These are phyloP conservation scores for Artibeus jamaicensis DNA, from an alignment of 2,797 vertebrate genomes.

Conservation along the genomic window DNA sequence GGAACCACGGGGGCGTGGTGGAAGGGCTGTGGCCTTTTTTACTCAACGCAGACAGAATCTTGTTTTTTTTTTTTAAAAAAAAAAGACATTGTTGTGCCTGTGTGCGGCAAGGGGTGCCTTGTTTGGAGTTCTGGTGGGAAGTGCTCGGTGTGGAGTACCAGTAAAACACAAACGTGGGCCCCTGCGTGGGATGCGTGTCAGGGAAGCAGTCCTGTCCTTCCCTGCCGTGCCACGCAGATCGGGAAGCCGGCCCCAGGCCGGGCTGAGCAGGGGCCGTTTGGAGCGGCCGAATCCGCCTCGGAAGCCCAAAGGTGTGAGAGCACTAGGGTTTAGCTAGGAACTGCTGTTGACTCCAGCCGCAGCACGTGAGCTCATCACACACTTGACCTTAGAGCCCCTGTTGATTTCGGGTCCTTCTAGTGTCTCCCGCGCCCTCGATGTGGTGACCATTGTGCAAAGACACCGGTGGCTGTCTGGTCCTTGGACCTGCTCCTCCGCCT, in stretches of 20 bases:
- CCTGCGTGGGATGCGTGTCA: neutral
- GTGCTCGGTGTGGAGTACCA: neutral
- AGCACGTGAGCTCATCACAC: neutral
- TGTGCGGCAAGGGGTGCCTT: neutral
- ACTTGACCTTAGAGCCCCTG: neutral
- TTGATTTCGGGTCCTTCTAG: neutral
- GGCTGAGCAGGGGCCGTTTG: neutral
- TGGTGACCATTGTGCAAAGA: neutral
- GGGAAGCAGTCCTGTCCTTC: neutral
- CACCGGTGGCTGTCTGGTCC: neutral
- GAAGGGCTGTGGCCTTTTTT: neutral
- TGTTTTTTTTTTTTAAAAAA: neutral
- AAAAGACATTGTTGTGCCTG: neutral
- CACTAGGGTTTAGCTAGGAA: neutral
- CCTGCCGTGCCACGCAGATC: neutral
- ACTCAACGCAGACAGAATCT: neutral
- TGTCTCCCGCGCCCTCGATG: neutral
- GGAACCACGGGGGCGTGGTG: neutral
- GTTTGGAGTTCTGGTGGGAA: neutral
- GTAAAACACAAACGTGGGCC: neutral
- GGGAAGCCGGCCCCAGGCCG: accelerated
- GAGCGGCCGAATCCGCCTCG: neutral
- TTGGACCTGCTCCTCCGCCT: neutral
- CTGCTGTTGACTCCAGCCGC: neutral
- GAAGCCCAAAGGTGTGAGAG: neutral